A percentile compares a stretch with the other conserved stretches of the same genome.
phyloP scores from a whole-genome alignment of 2,797 vertebrate genomes.

The Rhabdomys pumilio region DNA sequence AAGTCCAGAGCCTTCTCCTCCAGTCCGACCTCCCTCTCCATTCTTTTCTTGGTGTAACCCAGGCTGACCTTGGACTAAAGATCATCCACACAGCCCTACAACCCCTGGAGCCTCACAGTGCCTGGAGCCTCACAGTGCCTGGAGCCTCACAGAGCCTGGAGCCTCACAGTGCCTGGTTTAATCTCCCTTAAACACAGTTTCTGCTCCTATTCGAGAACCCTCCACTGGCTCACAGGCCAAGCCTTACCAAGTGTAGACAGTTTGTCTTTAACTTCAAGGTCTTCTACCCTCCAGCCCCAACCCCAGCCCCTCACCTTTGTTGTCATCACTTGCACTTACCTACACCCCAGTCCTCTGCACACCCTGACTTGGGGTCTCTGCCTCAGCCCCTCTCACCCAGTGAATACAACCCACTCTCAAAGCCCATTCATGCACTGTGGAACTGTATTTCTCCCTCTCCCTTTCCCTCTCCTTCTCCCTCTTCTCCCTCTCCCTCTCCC shows the following conservation, averaged over 20 bases:
- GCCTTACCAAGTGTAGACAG: neutral
- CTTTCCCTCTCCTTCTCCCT: too few species aligned
- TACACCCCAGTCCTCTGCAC: neutral
- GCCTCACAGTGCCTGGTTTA: neutral
- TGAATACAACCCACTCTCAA: neutral
- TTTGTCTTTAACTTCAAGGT: neutral
- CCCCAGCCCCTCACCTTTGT: neutral
- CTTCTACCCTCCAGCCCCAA: neutral
- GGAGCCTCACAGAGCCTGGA: neutral
- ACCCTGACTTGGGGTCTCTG: neutral
- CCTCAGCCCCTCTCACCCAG: neutral
- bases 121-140: neutral
- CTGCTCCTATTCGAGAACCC: neutral
- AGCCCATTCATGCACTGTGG: neutral
- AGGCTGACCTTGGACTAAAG: neutral
- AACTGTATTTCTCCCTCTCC: neutral
- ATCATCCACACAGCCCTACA: neutral
- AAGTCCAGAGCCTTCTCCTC: neutral
- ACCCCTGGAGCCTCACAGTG: too few species aligned
- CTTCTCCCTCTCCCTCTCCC: too few species aligned
- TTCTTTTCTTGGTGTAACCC: neutral
- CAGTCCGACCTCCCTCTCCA: neutral
- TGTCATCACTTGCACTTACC: neutral
- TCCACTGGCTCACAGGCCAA: conserved; percentile 1
- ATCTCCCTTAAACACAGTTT: conserved; percentile 32